Evolutionary conservation across 2,113 vertebrate species (phyloP).

Genomic region (Larimichthys polyactis): DNA sequence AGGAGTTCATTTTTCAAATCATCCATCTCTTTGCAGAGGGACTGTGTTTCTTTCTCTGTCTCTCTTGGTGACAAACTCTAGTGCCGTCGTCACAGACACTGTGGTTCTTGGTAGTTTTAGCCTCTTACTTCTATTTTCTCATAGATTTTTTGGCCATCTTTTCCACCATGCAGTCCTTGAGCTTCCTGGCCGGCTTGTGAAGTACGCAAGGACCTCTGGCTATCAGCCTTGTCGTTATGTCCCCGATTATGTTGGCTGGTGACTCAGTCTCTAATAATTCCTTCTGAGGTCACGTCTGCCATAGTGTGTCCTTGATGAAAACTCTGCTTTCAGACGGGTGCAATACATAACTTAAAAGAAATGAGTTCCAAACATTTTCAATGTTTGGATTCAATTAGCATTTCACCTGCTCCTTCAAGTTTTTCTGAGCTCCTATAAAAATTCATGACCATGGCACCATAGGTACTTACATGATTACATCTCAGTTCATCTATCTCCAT

Average conservation of each 20-base stretch:
- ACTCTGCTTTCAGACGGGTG: neutral
- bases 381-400: neutral
- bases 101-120: conserved; percentile 5
- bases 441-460: no score
- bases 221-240: conserved; percentile 13
- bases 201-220: neutral
- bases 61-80: neutral
- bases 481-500: no score
- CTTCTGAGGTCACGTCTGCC: conserved; percentile 1
- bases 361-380: neutral
- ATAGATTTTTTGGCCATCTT: neutral
- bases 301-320: conserved; percentile 8
- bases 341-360: neutral
- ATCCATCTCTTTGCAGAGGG: neutral
- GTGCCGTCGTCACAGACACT: neutral
- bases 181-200: neutral
- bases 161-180: neutral
- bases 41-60: neutral
- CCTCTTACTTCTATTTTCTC: neutral
- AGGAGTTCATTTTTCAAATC: conserved; percentile 4
- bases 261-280: conserved; percentile 15
- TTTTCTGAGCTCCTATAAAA: neutral
- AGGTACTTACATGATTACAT: no score
- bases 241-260: neutral
- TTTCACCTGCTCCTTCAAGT: neutral